Percentiles rank a stretch among this genome's conserved stretches.
Conservation (phyloP, 2,797 vertebrate genomes). For the Cichlasoma orientale region DNA sequence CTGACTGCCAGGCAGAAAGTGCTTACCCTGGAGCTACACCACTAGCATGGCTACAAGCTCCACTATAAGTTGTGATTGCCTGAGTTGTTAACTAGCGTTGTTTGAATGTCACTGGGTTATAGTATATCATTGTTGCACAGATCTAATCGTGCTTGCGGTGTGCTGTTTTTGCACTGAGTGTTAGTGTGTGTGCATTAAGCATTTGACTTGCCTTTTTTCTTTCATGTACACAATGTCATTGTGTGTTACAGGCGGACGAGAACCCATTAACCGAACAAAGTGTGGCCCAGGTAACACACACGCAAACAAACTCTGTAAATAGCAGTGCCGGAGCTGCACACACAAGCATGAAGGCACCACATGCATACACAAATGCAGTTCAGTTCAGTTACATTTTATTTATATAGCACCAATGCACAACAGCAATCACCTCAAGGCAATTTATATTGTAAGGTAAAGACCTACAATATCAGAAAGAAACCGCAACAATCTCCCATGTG, state of each 20-base stretch:
- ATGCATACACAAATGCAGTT: not conserved
- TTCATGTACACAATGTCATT: slow-evolving; percentile 2
- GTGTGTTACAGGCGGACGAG: slow-evolving; percentile 81
- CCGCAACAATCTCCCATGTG: no score
- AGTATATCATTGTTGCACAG: not conserved
- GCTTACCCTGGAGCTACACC: not conserved
- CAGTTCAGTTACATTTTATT: not conserved
- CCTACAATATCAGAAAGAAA: no score
- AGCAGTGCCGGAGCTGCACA: not conserved
- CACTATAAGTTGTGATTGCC: not conserved
- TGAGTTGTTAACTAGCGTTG: not conserved
- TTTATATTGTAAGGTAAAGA: no score
- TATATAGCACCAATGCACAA: not conserved
- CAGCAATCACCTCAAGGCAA: not conserved
- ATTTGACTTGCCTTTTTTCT: slow-evolving; percentile 1
- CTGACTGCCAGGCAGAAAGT: not conserved
- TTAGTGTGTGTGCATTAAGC: not conserved
- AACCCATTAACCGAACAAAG: slow-evolving; percentile 86
- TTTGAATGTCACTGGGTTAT: not conserved
- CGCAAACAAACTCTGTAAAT: not conserved
- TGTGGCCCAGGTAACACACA: slow-evolving; percentile 82
- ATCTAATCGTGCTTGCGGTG: not conserved
- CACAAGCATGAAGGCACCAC: not conserved
- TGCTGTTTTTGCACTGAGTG: not conserved
- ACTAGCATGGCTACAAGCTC: not conserved